Conservation (phyloP, 2,888 invertebrate species). For the Oligia fasciuncula region DNA sequence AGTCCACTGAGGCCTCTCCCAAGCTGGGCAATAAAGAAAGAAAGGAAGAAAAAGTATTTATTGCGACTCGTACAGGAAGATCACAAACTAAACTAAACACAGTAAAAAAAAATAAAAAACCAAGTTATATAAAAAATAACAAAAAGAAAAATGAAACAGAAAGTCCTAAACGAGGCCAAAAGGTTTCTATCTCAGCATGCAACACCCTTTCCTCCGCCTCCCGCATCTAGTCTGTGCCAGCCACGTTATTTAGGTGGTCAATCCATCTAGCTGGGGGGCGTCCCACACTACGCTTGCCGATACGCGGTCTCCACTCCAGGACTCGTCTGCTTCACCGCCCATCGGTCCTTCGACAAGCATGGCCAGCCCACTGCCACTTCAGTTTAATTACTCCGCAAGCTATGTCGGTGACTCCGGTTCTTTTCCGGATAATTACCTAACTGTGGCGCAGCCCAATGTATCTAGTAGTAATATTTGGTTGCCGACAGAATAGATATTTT, state of each 20-base stretch:
- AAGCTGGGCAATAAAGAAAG: background rate
- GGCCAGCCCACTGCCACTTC: background rate
- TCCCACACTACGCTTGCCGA: background rate
- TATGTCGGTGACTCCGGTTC: no score
- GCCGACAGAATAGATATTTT: no score
- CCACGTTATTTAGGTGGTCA: background rate
- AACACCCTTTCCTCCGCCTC: background rate
- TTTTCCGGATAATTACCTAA: background rate
- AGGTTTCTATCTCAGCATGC: no score
- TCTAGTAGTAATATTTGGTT: background rate
- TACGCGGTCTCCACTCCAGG: background rate
- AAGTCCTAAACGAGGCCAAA: no score
- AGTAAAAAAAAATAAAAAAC: no score
- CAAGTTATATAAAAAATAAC: no score
- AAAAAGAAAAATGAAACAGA: no score
- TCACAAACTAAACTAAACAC: no score
- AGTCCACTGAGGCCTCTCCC: background rate
- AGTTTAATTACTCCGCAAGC: background rate
- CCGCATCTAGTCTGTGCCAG: background rate
- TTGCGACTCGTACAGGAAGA: no score
- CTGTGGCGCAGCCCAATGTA: background rate
- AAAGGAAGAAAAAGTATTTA: no score
- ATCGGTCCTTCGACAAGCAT: no score
- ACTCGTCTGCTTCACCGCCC: background rate
- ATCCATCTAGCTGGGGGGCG: background rate